A percentile compares a stretch with the other conserved stretches of the same genome.
phyloP scores from a whole-genome alignment of 2,113 vertebrate genomes.

The Oenanthe oenanthe region DNA sequence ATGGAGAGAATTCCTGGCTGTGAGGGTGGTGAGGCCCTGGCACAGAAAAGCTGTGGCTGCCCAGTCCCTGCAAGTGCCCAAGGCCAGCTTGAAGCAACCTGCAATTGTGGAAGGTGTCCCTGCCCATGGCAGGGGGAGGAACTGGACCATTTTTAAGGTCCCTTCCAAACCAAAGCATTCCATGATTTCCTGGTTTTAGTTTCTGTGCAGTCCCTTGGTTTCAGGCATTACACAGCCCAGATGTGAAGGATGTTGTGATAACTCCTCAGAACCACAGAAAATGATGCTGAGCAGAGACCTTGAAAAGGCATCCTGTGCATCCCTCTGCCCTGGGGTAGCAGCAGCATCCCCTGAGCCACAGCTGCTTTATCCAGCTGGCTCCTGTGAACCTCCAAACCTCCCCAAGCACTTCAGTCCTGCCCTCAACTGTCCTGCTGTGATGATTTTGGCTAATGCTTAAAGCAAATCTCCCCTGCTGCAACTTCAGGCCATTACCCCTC shows the following conservation, averaged over 20 bases:
- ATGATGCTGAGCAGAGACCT: neutral
- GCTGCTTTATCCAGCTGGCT: neutral
- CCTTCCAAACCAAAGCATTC: neutral
- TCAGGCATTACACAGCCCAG: neutral
- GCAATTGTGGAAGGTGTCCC: neutral
- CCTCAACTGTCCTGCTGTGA: conserved; percentile 12
- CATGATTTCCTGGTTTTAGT: neutral
- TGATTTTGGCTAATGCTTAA: conserved; percentile 31
- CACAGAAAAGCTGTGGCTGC: neutral
- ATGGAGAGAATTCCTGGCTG: neutral
- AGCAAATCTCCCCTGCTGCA: conserved; percentile 31
- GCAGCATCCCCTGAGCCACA: neutral
- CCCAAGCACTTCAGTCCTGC: neutral
- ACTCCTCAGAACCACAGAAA: neutral
- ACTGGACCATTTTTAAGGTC: neutral
- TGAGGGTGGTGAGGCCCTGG: neutral
- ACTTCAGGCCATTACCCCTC: neutral
- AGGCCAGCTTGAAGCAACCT: neutral
- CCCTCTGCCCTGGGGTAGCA: neutral
- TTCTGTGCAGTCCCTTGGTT: neutral
- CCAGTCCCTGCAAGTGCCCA: neutral
- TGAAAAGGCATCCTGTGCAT: neutral
- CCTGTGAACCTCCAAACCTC: neutral
- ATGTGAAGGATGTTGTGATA: neutral
- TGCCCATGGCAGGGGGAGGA: neutral